These are phyloP conservation scores for Eretmocerus hayati DNA, from an alignment of 2,888 invertebrate species.

Conservation along the genomic window DNA sequence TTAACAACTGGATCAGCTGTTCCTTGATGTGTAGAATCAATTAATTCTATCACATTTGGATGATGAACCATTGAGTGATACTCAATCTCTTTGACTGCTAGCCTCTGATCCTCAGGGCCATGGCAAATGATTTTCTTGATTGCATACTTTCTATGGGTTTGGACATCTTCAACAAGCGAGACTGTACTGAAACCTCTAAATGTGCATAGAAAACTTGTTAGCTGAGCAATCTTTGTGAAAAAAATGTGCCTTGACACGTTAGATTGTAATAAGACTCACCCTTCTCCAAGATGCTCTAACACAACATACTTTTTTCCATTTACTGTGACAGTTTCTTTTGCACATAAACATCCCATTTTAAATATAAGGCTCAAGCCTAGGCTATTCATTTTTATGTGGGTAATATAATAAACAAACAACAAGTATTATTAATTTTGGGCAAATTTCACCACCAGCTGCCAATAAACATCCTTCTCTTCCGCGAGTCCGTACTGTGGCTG, in stretches of 20 bases:
- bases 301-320: conserved; percentile 65
- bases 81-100: conserved; percentile 66
- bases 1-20: conserved; percentile 61
- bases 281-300: conserved; percentile 67
- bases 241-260: too few relatives aligned
- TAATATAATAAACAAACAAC: conserved; percentile 11
- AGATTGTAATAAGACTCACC: too few relatives aligned
- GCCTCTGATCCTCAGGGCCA: conserved; percentile 66
- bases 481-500: too few relatives aligned
- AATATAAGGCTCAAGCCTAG: conserved; percentile 63
- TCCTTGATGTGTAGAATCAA: conserved; percentile 61
- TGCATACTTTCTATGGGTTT: conserved; percentile 62
- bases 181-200: conserved; percentile 76
- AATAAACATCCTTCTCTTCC: too few relatives aligned
- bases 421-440: conserved; percentile 3
- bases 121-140: conserved; percentile 77
- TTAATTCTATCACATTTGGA: conserved; percentile 65
- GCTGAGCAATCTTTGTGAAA: not conserved
- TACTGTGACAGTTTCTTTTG: conserved; percentile 62
- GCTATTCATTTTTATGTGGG: conserved; percentile 54
- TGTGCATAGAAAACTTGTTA: conserved; percentile 27
- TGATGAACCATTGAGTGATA: conserved; percentile 64
- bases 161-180: conserved; percentile 63
- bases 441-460: conserved; percentile 18
- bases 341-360: conserved; percentile 71